Evolutionary conservation across 2,113 vertebrate species (phyloP).

Genomic region (Lophochroa leadbeateri): DNA sequence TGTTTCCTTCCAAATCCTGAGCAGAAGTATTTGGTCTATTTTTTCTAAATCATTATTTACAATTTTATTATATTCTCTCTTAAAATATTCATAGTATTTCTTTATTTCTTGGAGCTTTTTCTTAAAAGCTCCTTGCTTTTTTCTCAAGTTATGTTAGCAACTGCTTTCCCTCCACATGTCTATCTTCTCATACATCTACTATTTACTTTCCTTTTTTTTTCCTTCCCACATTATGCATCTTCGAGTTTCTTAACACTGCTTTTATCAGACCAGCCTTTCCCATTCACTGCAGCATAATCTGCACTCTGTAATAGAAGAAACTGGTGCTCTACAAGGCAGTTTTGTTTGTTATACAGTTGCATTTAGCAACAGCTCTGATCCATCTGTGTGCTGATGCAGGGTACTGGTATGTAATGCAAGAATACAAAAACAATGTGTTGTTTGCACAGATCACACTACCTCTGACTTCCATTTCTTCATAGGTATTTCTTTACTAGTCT

Average conservation of each 20-base stretch:
- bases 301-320: not conserved
- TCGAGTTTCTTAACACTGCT: not conserved
- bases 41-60: not conserved
- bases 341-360: not conserved
- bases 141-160: not conserved
- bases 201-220: not conserved
- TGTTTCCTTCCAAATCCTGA: not conserved
- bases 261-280: not conserved
- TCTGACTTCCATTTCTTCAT: not conserved
- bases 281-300: not conserved
- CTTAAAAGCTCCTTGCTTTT: not conserved
- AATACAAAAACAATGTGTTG: not conserved
- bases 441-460: not conserved
- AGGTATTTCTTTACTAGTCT: not conserved
- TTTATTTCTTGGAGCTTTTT: not conserved
- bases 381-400: not conserved
- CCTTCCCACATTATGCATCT: not conserved
- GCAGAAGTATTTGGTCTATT: not conserved
- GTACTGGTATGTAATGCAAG: accelerated
- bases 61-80: not conserved
- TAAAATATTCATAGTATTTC: not conserved
- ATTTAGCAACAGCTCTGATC: not conserved
- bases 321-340: not conserved
- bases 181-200: not conserved
- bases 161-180: accelerated